These are phyloP conservation scores for Hypotaenidia okinawae DNA, from an alignment of 2,797 vertebrate species.

Conservation along the genomic window DNA sequence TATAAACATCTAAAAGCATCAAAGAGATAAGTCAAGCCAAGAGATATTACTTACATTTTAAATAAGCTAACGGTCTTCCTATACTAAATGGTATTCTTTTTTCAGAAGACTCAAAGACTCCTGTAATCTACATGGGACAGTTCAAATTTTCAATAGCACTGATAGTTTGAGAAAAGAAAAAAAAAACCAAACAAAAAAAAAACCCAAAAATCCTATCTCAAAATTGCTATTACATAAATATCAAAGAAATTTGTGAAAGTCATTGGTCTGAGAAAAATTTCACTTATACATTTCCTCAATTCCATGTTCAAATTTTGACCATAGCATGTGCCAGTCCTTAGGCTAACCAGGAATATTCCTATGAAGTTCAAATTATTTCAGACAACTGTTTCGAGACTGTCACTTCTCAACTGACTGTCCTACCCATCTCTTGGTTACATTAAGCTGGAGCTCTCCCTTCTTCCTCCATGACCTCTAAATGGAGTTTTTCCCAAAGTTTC, in stretches of 20 bases:
- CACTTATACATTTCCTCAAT: not conserved
- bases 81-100: not conserved
- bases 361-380: not conserved
- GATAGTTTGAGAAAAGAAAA: not conserved
- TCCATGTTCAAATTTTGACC: not conserved
- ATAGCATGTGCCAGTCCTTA: not conserved
- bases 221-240: not conserved
- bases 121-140: not conserved
- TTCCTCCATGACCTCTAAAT: not conserved
- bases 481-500: not conserved
- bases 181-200: not conserved
- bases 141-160: not conserved
- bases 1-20: constrained; percentile 13
- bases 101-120: not conserved
- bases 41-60: not conserved
- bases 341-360: not conserved
- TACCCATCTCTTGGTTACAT: not conserved
- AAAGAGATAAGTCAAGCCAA: constrained; percentile 17
- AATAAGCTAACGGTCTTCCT: not conserved
- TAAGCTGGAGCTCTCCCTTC: not conserved
- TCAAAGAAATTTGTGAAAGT: not conserved
- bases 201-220: not conserved
- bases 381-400: not conserved
- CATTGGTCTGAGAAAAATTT: not conserved
- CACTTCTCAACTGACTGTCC: not conserved